Percentiles rank a stretch among this genome's conserved stretches.
Evolutionary conservation across 1,140 invertebrate genomes (phyloP).

Genomic region (Ganaspis sp.): DNA sequence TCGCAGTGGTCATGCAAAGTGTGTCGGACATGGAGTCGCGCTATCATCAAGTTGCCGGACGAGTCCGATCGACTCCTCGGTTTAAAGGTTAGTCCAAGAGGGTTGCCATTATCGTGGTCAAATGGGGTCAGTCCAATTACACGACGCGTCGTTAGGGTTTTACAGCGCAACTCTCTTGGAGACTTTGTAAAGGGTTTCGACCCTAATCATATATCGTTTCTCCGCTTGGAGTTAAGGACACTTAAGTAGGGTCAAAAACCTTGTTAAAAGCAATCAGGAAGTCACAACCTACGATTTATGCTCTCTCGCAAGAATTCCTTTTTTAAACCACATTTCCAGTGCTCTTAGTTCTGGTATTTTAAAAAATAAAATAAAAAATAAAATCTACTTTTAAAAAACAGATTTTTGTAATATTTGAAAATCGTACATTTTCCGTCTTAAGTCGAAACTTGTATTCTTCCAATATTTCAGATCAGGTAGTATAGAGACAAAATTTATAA

Average conservation of each 20-base stretch:
- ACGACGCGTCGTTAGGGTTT: conserved; percentile 58
- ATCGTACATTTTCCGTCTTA: too few relatives aligned
- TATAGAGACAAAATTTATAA: too few relatives aligned
- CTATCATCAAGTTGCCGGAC: conserved; percentile 36
- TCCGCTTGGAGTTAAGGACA: not conserved
- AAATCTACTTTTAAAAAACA: too few relatives aligned
- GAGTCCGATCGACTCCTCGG: conserved; percentile 12
- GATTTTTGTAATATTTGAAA: too few relatives aligned
- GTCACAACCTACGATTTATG: not conserved
- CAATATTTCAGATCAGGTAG: too few relatives aligned
- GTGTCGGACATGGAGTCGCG: conserved; percentile 2
- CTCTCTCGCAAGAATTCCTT: too few relatives aligned
- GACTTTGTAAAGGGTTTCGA: conserved; percentile 2
- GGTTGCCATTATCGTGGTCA: conserved; percentile 68
- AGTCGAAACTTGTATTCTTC: too few relatives aligned
- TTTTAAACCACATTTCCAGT: too few relatives aligned
- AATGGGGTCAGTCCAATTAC: conserved; percentile 70
- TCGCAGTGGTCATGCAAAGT: conserved; percentile 22
- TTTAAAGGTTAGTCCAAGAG: conserved; percentile 39
- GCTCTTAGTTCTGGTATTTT: too few relatives aligned
- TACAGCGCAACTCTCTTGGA: conserved; percentile 35
- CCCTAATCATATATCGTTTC: conserved; percentile 24
- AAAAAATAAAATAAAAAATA: too few relatives aligned
- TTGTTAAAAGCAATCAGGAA: conserved; percentile 16
- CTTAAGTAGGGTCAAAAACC: not conserved